Base-by-base conservation (phyloP, 2,797 vertebrate species). In the Tamandua tetradactyla region DNA sequence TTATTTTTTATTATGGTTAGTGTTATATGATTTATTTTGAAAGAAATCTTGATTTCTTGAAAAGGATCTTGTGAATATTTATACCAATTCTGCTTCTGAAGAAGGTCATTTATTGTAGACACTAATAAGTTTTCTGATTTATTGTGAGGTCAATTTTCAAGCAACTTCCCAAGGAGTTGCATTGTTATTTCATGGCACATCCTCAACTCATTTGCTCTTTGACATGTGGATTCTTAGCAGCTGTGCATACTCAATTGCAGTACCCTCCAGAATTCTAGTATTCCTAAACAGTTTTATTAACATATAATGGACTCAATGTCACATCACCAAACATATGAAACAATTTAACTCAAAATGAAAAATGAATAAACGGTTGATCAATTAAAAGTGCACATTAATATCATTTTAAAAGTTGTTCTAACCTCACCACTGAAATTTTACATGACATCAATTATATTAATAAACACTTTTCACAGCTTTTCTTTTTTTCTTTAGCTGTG, bases 231-330 rank as follows among this genome's bases (percentile, higher is more conserved):
- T 90, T 75, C 57, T 71, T 90, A 96, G 90, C 71, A 96, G 94
- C 35, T 93, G 47, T 81, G 27, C 90, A 90, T 11, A 95, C 83
- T 93, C 47, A 66, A 37, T n/a, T 61, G 37, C 22, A 93, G 71
- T 66, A 66, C 20, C n/a, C 69, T 75, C 47, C 22, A 59, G n/a
- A 49, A 90, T 87, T 92, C 66, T 74, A 44, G 23, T 92, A 52
- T 80, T 95, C 69, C 86, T 75, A 71, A 95, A 85, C 22, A 85
- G 44, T 72, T 84, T 96, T 87, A 96, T 93, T 96, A 96, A 94
- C 62, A 40, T 40, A 25, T 64, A 69, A 81, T 80, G 90, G 57
- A 91, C 61, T 94, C 95, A 55, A 82, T 85, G 78, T 78, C 79
- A 89, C 25, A 95, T 76, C n/a, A 94, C 27, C 71, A 92, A 91